Percentiles rank a stretch among this genome's conserved stretches.
Conservation (phyloP, 1,140 invertebrate genomes). For the Cyrtorhinus lividipennis region DNA sequence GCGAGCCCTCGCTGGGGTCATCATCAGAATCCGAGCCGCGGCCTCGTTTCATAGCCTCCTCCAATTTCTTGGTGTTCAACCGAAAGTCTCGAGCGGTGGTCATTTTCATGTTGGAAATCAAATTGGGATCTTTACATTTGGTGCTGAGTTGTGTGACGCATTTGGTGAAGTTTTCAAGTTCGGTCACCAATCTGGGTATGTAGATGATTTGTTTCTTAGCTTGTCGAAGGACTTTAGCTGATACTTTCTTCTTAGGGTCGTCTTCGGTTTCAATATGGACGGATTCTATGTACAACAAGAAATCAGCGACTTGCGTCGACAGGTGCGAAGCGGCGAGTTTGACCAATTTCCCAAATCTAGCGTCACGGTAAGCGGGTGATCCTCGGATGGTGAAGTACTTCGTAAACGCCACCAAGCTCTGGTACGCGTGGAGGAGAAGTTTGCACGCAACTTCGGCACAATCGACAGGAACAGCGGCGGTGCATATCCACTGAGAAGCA, state of each 20-base stretch:
- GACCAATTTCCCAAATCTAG: conserved; percentile 25
- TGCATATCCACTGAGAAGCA: conserved; percentile 19
- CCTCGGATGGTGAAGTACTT: conserved; percentile 23
- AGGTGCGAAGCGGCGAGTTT: conserved; percentile 24
- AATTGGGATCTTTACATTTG: conserved; percentile 25
- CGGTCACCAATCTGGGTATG: conserved; percentile 24
- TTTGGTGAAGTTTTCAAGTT: conserved; percentile 26
- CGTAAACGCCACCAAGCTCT: conserved; percentile 20
- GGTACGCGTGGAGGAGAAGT: conserved; percentile 20
- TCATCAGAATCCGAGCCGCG: background rate
- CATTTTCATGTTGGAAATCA: conserved; percentile 23
- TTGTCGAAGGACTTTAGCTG: conserved; percentile 19
- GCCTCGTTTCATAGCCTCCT: conserved; percentile 23
- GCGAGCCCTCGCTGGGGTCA: background rate
- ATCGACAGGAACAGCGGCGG: conserved; percentile 12
- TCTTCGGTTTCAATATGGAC: conserved; percentile 24
- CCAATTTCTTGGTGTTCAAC: conserved; percentile 24
- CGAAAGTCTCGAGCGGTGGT: conserved; percentile 25
- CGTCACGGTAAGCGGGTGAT: conserved; percentile 21
- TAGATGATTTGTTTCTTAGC: conserved; percentile 24
- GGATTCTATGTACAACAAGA: conserved; percentile 24
- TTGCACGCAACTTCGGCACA: conserved; percentile 22
- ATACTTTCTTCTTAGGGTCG: conserved; percentile 21
- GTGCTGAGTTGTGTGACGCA: conserved; percentile 23
- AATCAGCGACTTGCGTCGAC: conserved; percentile 23